Base-by-base conservation (phyloP, 2,113 vertebrate genomes). In the Malurus cyaneus region DNA sequence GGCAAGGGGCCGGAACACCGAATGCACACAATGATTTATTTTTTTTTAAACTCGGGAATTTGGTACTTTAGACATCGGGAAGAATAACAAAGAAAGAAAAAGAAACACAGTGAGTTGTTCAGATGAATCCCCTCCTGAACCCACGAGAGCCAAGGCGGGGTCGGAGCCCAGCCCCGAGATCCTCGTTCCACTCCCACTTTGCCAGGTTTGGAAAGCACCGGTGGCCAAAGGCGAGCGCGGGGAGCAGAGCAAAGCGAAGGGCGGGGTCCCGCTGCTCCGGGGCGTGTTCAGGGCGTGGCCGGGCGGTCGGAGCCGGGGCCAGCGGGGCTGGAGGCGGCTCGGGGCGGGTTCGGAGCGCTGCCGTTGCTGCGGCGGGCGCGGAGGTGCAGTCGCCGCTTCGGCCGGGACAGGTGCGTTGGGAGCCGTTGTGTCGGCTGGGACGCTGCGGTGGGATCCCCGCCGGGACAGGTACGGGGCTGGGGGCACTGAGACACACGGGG, bases 161-260 rank as follows among this genome's bases (percentile, higher is more conserved):
- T 36, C 2, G 9, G 54, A 26, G 13, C 20, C 25, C 72, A 53
- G 18, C 46, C 32, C 39, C 1, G 11, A 60, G 36, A 44, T 21
- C 20, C 72, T 44, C 32, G 12, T 15, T 36, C 25, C 54, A 14
- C 5, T 26, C n/a, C 6, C 21, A 1, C 32, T 36, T 9, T 4
- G 61, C 31, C 31, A 8, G 46, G 7, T 11, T 50, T 31, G 61
- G 61, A 36, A 32, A 61, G 39, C 44, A 49, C 29, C 78, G 11
- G 52, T 1, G 23, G 60, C 31, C 36, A 21, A 12, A 26, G 59
- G 74, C 0, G 34, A 41, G 34, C 2, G 3, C 17, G 44, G 46
- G 23, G 29, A 42, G 12, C 59, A 42, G 10, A 26, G 6, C 8
- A n/a, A 8, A 3, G 26, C 0, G 2, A 13, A n/a, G 8, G 71